Conservation (phyloP, 2,888 invertebrate genomes). For the Siphlonurus alternatus region DNA sequence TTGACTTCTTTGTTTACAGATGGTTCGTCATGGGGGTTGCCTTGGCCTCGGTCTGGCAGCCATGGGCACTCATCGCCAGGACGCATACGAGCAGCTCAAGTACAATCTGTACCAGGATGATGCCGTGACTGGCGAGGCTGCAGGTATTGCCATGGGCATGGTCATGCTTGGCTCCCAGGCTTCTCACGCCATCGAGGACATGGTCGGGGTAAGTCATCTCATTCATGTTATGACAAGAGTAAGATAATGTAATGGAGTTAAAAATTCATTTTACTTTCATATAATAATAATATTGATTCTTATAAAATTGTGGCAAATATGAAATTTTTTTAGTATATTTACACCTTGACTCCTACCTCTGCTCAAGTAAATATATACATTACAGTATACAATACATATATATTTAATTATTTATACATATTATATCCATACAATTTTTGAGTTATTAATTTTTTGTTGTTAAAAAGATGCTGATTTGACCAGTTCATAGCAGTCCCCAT, state of each 20-base stretch:
- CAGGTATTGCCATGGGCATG: constrained; percentile 98
- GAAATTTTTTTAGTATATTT: not conserved
- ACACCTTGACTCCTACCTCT: too few relatives aligned
- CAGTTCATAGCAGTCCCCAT: too few relatives aligned
- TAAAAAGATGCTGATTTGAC: too few relatives aligned
- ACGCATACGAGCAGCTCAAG: constrained; percentile 92
- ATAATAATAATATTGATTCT: not conserved
- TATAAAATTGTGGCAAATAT: not conserved
- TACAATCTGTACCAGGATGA: constrained; percentile 97
- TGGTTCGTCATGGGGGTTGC: constrained; percentile 95
- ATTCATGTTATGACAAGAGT: too few relatives aligned
- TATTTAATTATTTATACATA: too few relatives aligned
- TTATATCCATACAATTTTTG: too few relatives aligned
- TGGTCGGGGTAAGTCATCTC: constrained; percentile 70
- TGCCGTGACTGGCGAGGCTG: constrained; percentile 97
- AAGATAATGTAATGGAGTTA: not conserved
- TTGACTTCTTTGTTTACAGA: constrained; percentile 35
- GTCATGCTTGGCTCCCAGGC: constrained; percentile 96
- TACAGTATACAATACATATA: too few relatives aligned
- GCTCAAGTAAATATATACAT: too few relatives aligned
- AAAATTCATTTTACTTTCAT: not conserved
- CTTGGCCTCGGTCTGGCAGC: constrained; percentile 93
- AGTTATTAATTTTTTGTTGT: too few relatives aligned
- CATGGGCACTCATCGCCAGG: constrained; percentile 92
- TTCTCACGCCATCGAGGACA: constrained; percentile 75